phyloP scores from a whole-genome alignment of 35 echinoderm and acorn worm genomes.

The Ptychodera flava region DNA sequence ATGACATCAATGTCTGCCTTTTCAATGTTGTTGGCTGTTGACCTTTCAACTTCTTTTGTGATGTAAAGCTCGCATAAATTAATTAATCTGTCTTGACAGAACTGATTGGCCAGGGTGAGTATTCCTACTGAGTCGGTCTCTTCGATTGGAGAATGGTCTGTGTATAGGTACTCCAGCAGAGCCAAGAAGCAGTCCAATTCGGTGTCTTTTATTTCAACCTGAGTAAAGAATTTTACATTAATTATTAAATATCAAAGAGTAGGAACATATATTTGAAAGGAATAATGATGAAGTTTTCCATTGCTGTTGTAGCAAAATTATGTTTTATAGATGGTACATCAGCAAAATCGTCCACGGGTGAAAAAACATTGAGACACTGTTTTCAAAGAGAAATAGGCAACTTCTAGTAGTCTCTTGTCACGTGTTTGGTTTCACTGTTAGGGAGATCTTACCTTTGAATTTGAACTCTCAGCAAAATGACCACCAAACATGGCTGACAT shows the following conservation, averaged over 20 bases:
- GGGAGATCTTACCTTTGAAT: conserved; percentile 52
- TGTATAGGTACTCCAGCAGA: conserved; percentile 72
- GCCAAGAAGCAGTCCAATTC: conserved; percentile 48
- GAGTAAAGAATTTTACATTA: not conserved
- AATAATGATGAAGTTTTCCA: too few relatives aligned
- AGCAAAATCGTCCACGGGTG: too few relatives aligned
- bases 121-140: conserved; percentile 54
- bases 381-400: too few relatives aligned
- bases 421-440: too few relatives aligned
- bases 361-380: too few relatives aligned
- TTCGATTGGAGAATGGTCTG: conserved; percentile 73
- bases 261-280: too few relatives aligned
- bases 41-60: conserved; percentile 52
- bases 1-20: conserved; percentile 77
- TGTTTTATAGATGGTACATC: too few relatives aligned
- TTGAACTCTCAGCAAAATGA: conserved; percentile 46
- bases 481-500: conserved; percentile 85
- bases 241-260: too few relatives aligned
- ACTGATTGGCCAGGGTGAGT: conserved; percentile 38
- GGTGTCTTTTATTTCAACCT: conserved; percentile 47
- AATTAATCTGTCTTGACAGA: conserved; percentile 45
- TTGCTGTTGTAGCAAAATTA: too few relatives aligned
- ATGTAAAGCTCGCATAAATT: conserved; percentile 82
- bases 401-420: too few relatives aligned
- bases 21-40: conserved; percentile 38